phyloP scores from a whole-genome alignment of 2,113 vertebrate genomes.

The Corvus hawaiiensis region DNA sequence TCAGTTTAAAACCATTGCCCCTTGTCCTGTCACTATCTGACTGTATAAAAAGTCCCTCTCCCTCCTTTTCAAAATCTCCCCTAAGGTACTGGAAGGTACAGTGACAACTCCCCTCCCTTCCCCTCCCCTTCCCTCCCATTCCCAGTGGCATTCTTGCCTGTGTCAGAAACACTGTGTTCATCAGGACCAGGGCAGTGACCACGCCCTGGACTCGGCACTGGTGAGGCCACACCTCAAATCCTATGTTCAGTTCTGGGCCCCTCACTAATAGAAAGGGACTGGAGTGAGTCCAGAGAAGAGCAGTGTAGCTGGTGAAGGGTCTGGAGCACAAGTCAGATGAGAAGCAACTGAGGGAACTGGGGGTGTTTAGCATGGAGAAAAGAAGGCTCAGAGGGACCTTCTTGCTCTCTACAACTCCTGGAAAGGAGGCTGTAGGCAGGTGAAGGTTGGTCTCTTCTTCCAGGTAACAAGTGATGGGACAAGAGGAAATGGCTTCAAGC shows the following conservation, averaged over 20 bases:
- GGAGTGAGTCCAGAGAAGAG: background rate
- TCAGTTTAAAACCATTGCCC: background rate
- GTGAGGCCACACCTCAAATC: background rate
- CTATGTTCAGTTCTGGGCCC: background rate
- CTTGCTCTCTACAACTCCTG: background rate
- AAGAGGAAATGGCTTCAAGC: background rate
- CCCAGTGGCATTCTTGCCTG: background rate
- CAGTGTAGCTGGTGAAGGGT: background rate
- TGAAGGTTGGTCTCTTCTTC: background rate
- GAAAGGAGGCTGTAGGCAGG: background rate
- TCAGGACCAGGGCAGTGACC: background rate
- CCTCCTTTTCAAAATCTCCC: background rate
- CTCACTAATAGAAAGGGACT: background rate
- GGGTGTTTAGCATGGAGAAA: background rate
- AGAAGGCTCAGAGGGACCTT: background rate
- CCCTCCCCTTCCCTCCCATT: background rate
- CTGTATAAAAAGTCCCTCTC: background rate
- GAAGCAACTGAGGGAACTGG: background rate
- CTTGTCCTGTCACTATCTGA: background rate
- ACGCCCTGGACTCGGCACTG: background rate
- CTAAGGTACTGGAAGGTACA: background rate
- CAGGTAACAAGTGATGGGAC: background rate
- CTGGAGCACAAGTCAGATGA: background rate
- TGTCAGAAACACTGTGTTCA: background rate
- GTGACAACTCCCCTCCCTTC: background rate